Percentiles rank a stretch among this genome's conserved stretches.
phyloP scores from a whole-genome alignment of 2,797 vertebrate genomes.

The Eurystomus glaucurus region DNA sequence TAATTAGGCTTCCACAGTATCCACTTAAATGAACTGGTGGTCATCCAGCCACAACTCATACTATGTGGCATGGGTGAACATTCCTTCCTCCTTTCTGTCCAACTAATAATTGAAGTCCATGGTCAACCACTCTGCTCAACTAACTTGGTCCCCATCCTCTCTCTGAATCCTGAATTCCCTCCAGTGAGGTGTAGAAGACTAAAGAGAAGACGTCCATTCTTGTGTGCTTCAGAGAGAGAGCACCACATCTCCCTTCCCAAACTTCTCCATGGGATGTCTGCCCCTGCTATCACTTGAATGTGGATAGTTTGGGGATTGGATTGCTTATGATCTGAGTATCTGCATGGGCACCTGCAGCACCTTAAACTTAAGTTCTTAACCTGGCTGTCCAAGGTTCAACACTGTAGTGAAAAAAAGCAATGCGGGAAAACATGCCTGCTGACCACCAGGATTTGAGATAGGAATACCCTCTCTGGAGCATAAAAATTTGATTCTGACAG shows the following conservation, averaged over 20 bases:
- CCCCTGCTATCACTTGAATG: not conserved
- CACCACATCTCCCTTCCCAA: not conserved
- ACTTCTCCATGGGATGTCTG: not conserved
- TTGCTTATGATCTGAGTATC: not conserved
- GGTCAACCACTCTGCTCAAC: not conserved
- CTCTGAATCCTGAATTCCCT: not conserved
- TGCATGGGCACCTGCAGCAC: not conserved
- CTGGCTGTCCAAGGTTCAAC: not conserved
- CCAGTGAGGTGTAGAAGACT: not conserved
- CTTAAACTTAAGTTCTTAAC: not conserved
- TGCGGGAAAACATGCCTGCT: not conserved
- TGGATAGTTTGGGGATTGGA: not conserved
- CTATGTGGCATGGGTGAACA: not conserved
- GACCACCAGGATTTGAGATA: not conserved
- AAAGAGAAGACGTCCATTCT: not conserved
- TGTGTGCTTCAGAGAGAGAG: not conserved
- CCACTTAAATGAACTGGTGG: not conserved
- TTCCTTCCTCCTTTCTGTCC: not conserved
- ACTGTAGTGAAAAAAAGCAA: not conserved
- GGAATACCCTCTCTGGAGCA: not conserved
- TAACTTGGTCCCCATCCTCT: not conserved
- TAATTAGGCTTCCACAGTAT: not conserved
- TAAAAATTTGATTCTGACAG: not conserved
- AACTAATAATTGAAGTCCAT: not conserved
- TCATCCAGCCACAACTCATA: not conserved